Base-by-base conservation (phyloP, 2,113 vertebrate species). In the Fregetta grallaria region DNA sequence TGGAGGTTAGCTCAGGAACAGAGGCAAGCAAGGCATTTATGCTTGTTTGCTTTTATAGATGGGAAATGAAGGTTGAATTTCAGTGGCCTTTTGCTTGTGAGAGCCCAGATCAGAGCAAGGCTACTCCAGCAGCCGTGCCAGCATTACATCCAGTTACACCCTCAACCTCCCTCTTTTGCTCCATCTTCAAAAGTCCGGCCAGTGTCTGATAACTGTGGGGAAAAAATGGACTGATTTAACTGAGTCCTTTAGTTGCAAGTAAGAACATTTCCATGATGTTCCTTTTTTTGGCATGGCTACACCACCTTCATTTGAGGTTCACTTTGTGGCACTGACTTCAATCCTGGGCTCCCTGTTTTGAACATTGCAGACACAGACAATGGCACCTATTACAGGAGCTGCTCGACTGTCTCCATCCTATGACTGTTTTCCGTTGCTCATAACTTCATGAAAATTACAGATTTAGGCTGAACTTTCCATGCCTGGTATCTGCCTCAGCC, bases 101-200 rank as follows among this genome's bases (percentile, higher is more conserved):
- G 58, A 76, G 8, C 40, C 22, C 52, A 19, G 38, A 44, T 25
- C 26, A 85, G 32, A 88, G 49, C 38, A 68, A 56, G 21, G 9
- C 10, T 68, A 6, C 49, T 44, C 36, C 53, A 65, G 23, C 45
- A 73, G 21, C 38, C 3, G 0, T 50, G 17, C 7, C 0, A 1
- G 10, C 20, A 6, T 12, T 19, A 12, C 2, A 1, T 34, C 23
- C 30, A 38, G 12, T 58, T 76, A 15, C 23, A 34, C 6, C 36
- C 30, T 21, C 30, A 59, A 7, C 11, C 6, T 91, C 49, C 17
- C 29, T 65, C 34, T 36, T 53, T 22, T 34, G 10, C 13, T 95
- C 5, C 20, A 8, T 68, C 34, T 80, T 65, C 53, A 32, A 10
- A 82, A 49, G 12, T 38, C 12, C 2, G 1, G 11, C 14, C 59